phyloP scores from a whole-genome alignment of 2,888 invertebrate species.

The Dryocosmus kuriphilus region DNA sequence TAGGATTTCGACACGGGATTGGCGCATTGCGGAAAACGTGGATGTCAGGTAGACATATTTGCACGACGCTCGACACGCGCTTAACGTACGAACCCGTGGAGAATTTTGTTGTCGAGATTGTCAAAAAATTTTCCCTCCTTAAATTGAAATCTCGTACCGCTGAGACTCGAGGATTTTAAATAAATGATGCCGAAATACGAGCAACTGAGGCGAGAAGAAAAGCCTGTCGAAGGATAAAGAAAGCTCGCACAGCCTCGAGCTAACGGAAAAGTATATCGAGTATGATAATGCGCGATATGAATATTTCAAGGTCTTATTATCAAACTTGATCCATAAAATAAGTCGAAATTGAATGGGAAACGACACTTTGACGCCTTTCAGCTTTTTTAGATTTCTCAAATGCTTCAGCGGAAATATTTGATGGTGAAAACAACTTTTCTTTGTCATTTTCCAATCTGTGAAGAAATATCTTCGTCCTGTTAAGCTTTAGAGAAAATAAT shows the following conservation, averaged over 20 bases:
- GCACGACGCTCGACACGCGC: slow-evolving; percentile 27
- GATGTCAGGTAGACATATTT: slow-evolving; percentile 31
- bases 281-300: neutral
- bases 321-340: neutral
- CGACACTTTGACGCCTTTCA: too few relatives aligned
- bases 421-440: too few relatives aligned
- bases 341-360: neutral
- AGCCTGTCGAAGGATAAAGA: neutral
- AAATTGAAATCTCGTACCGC: neutral
- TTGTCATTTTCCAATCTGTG: too few relatives aligned
- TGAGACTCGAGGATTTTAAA: neutral
- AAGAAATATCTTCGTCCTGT: too few relatives aligned
- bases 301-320: slow-evolving; percentile 14
- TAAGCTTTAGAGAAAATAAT: too few relatives aligned
- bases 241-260: neutral
- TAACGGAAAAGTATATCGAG: neutral
- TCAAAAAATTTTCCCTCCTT: neutral
- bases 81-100: neutral
- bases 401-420: too few relatives aligned
- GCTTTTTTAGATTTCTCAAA: too few relatives aligned
- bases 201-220: slow-evolving; percentile 3
- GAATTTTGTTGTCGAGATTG: slow-evolving; percentile 18
- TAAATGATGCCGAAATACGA: neutral
- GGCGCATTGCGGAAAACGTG: slow-evolving; percentile 66
- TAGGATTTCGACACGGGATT: slow-evolving; percentile 54